These are phyloP conservation scores for Chrysopilus asiliformis DNA, from an alignment of 2,888 invertebrate genomes.

Conservation along the genomic window DNA sequence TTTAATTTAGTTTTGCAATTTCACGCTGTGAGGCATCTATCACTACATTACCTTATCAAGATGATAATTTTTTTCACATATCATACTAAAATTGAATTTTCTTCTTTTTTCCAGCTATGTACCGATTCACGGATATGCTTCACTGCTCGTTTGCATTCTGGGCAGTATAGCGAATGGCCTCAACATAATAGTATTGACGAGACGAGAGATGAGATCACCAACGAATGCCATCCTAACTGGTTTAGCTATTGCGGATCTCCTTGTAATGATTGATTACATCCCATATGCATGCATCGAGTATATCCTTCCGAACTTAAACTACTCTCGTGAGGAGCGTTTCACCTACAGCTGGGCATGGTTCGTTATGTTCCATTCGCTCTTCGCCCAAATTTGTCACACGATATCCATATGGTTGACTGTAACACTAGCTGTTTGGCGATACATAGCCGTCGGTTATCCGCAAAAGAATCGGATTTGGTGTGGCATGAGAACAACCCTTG, in stretches of 20 bases:
- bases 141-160: slow-evolving; percentile 74
- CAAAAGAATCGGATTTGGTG: slow-evolving; percentile 72
- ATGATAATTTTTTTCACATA: too few species aligned
- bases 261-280: slow-evolving; percentile 91
- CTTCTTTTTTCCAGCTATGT: slow-evolving; percentile 43
- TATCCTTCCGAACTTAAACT: slow-evolving; percentile 39
- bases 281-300: slow-evolving; percentile 76
- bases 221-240: slow-evolving; percentile 86
- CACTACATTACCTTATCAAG: too few species aligned
- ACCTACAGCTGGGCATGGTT: slow-evolving; percentile 69
- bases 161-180: slow-evolving; percentile 85
- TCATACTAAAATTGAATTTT: too few species aligned
- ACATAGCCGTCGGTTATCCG: slow-evolving; percentile 71
- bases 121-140: slow-evolving; percentile 70
- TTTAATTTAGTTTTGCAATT: too few species aligned
- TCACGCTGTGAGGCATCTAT: too few species aligned
- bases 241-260: slow-evolving; percentile 78
- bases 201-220: slow-evolving; percentile 80
- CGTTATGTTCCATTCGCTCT: slow-evolving; percentile 81
- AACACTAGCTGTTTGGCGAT: slow-evolving; percentile 84
- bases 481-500: slow-evolving; percentile 59
- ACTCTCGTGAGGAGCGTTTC: slow-evolving; percentile 40
- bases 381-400: slow-evolving; percentile 77
- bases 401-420: slow-evolving; percentile 90
- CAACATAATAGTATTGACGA: slow-evolving; percentile 79